Percentiles rank a stretch among this genome's conserved stretches.
Evolutionary conservation across 2,888 invertebrate species (phyloP).

Genomic region (Polietes domitor): DNA sequence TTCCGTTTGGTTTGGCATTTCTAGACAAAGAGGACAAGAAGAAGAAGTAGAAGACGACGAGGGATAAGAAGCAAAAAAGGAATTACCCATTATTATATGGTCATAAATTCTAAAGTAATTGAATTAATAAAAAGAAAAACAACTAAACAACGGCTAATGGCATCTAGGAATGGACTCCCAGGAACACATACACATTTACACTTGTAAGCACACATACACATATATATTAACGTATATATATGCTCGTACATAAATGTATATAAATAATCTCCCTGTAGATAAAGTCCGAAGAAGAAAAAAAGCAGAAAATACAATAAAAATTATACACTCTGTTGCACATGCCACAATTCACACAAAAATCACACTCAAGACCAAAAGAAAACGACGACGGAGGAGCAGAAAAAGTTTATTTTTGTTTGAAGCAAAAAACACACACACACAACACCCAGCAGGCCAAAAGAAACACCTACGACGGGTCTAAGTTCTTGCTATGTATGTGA

Average conservation of each 20-base stretch:
- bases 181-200: slow-evolving; percentile 22
- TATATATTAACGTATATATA: background rate
- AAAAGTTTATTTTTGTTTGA: slow-evolving; percentile 28
- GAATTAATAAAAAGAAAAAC: slow-evolving; percentile 58
- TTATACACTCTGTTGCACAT: slow-evolving; percentile 71
- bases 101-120: slow-evolving; percentile 66
- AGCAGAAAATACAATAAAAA: slow-evolving; percentile 66
- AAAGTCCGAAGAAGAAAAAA: slow-evolving; percentile 12
- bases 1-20: background rate
- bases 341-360: slow-evolving; percentile 71
- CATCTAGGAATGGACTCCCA: slow-evolving; percentile 25
- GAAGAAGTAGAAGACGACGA: background rate
- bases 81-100: slow-evolving; percentile 63
- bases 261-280: slow-evolving; percentile 43
- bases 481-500: slow-evolving; percentile 36
- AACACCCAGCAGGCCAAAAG: no score
- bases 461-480: slow-evolving; percentile 54
- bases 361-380: slow-evolving; percentile 55
- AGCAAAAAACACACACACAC: no score
- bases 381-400: slow-evolving; percentile 33
- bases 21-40: background rate
- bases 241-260: slow-evolving; percentile 13
- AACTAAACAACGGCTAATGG: slow-evolving; percentile 46
- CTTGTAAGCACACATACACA: slow-evolving; percentile 17
- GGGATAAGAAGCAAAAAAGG: slow-evolving; percentile 20